phyloP scores from a whole-genome alignment of 2,113 vertebrate genomes.

The Larimichthys polyactis region DNA sequence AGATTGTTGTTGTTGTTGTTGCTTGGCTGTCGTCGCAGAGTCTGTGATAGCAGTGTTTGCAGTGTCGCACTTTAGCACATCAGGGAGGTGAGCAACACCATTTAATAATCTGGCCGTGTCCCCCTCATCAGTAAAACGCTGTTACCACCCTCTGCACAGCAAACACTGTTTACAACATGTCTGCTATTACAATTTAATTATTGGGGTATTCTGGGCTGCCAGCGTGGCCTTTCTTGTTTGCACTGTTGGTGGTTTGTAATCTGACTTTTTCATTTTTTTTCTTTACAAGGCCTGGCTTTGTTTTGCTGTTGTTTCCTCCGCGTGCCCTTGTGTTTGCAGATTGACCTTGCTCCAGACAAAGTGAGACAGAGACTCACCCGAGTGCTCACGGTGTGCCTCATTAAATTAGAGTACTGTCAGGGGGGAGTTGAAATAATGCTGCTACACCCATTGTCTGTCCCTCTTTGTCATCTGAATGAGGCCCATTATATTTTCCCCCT shows the following conservation, averaged over 20 bases:
- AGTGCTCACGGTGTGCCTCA: constrained; percentile 66
- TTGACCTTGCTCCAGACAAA: constrained; percentile 78
- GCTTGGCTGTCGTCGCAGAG: constrained; percentile 46
- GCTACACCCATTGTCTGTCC: constrained; percentile 64
- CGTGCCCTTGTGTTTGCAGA: constrained; percentile 67
- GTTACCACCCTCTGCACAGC: constrained; percentile 47
- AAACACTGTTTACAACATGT: constrained; percentile 63
- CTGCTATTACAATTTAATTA: constrained; percentile 69
- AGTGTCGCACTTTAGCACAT: constrained; percentile 68
- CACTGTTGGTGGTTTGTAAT: constrained; percentile 67
- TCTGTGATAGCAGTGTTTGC: constrained; percentile 64
- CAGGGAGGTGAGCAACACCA: constrained; percentile 62
- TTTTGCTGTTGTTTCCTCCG: constrained; percentile 62
- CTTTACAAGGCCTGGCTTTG: constrained; percentile 55
- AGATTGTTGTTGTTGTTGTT: constrained; percentile 38
- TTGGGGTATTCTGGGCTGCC: constrained; percentile 53
- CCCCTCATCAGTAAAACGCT: constrained; percentile 51
- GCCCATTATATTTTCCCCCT: constrained; percentile 37
- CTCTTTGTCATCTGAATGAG: constrained; percentile 70
- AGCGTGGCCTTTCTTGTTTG: constrained; percentile 64
- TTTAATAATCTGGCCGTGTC: constrained; percentile 66
- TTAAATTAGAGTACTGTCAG: constrained; percentile 78
- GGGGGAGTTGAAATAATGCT: constrained; percentile 71
- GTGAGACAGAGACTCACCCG: constrained; percentile 63
- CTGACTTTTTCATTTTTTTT: constrained; percentile 35